phyloP scores from a whole-genome alignment of 2,113 vertebrate genomes.

The Cephalopterus ornatus region DNA sequence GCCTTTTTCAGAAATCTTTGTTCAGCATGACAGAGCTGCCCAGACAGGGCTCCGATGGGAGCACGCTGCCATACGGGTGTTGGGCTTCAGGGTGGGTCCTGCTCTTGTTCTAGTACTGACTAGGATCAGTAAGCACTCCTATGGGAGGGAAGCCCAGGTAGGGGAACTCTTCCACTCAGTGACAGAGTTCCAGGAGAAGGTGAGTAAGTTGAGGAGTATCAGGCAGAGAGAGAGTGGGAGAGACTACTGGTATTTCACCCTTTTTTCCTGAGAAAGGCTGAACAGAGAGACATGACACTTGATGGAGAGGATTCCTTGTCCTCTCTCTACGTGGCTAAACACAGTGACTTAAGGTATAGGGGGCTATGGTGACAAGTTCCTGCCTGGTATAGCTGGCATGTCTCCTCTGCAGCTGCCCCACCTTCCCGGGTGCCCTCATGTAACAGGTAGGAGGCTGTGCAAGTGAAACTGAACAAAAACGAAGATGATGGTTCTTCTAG shows the following conservation, averaged over 20 bases:
- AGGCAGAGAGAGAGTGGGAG: neutral
- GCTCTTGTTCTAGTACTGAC: neutral
- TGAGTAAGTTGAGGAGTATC: too few relatives aligned
- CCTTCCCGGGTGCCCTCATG: neutral
- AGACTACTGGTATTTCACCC: neutral
- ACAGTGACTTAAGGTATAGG: neutral
- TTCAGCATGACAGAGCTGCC: neutral
- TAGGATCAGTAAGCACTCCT: neutral
- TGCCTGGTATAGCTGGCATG: neutral
- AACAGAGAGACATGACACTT: neutral
- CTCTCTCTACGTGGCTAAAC: neutral
- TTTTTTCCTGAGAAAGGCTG: neutral
- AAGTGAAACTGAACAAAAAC: neutral
- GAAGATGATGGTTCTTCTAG: neutral
- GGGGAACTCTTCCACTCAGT: neutral
- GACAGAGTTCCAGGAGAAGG: neutral
- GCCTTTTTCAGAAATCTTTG: neutral
- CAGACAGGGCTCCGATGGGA: neutral
- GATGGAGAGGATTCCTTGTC: neutral
- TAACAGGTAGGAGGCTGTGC: neutral
- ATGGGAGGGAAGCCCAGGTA: neutral
- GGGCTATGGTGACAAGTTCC: fast-evolving
- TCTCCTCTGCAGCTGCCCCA: neutral
- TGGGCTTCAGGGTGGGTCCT: fast-evolving
- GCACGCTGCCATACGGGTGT: neutral